Conservation (phyloP, 2,888 invertebrate species). For the Dynastes grantii region DNA sequence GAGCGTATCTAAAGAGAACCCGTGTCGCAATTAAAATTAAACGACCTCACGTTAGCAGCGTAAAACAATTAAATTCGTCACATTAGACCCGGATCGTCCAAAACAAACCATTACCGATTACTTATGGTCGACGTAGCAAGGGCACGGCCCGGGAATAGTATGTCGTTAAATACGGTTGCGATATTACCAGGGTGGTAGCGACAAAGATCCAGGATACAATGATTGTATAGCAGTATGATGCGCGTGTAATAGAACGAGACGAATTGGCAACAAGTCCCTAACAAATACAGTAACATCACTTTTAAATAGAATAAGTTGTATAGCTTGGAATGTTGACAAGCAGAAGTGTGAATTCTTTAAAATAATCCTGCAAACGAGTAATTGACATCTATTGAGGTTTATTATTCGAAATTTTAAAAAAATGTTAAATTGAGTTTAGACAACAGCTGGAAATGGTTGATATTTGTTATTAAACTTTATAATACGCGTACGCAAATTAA, state of each 20-base stretch:
- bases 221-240: slow-evolving; percentile 1
- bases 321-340: no score
- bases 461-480: no score
- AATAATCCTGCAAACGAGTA: no score
- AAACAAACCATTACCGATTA: slow-evolving; percentile 64
- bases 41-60: slow-evolving; percentile 35
- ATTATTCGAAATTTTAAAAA: no score
- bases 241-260: slow-evolving; percentile 14
- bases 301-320: no score
- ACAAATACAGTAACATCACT: no score
- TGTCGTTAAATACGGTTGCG: background rate
- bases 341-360: no score
- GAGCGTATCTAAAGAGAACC: slow-evolving; percentile 18
- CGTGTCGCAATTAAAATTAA: slow-evolving; percentile 38
- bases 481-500: no score
- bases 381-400: no score
- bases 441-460: no score
- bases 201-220: background rate
- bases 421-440: no score
- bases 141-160: background rate
- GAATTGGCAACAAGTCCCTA: slow-evolving; percentile 17
- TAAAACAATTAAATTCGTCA: slow-evolving; percentile 52
- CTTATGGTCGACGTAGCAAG: slow-evolving; percentile 58
- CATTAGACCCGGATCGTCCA: slow-evolving; percentile 44
- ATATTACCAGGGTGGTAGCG: background rate